Evolutionary conservation across 2,888 invertebrate genomes (phyloP), one percentile per base, ranked within the genome.

Genomic region (Cetonia aurata): DNA sequence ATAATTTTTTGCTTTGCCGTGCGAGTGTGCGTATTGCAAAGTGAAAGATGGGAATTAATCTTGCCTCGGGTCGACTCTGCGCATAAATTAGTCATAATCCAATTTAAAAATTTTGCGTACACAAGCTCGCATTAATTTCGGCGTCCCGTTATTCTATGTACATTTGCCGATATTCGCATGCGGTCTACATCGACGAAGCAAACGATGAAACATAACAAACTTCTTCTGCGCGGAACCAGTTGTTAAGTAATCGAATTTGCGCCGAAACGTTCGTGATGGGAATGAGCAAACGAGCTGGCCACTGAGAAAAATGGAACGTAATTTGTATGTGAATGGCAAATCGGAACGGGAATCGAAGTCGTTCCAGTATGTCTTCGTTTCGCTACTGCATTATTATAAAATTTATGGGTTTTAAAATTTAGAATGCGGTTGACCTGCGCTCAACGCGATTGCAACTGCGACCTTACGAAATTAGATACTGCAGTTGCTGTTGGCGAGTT

Each of bases 81-180:
- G 62, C 50, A 65, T 65, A 65, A 65, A 65, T 65, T 65, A 65
- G 50, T 65, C 62, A 65, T 65, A 65, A 65, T 65, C 62, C 62
- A 65, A 65, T 65, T 65, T 65, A 65, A 65, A 65, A 48, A 65
- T 65, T 65, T 65, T 50, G 62, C 62, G 62, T 65, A 52, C 15
- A 65, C 62, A 65, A 65, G 62, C 12, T 37, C 50, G 50, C 37
- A 65, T 65, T 65, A 65, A 65, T 50, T 65, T 52, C 42, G 57
- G 10, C 41, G 42, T 10, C 31, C 31, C 15, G 50, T 15, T 15
- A 33, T 37, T 37, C 62, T 0, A 37, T 50, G 37, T 8, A 37
- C 6, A 50, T 48, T 37, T 15, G 33, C 50, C 41, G 50, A 6
- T 3, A 37, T 65, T 19, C 50, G 50, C 50, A n/a, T 41, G 25